Base-by-base conservation (phyloP, 2,113 vertebrate species). In the Chitala chitala region DNA sequence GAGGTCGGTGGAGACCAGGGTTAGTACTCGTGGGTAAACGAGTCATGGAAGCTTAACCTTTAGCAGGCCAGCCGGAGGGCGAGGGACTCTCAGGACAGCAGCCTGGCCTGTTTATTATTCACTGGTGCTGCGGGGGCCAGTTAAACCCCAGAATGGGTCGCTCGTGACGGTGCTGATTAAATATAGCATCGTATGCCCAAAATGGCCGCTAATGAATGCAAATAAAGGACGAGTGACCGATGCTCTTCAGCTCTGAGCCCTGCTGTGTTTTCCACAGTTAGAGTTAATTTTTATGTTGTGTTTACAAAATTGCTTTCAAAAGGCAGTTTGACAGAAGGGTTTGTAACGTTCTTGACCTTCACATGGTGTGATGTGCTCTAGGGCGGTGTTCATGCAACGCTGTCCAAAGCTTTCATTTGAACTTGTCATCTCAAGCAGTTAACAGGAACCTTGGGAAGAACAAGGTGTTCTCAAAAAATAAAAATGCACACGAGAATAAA, bases 141-240 rank as follows among this genome's bases (percentile, higher is more conserved):
- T 71, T 77, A 73, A 73, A 84, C 79, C 83, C 83, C 81, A 79
- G 74, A 76, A 74, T 78, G 78, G 76, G 81, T 82, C 77, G 71
- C 74, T 76, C 78, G 80, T 82, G 83, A 87, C 87, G 78, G 70
- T 81, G 77, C 59, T 76, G 73, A 66, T 83, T 84, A 85, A 83
- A 86, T 82, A 83, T 81, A 84, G 83, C 81, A 71, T 65, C 9
- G 1, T 26, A 71, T 65, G 58, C 77, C 77, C 73, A 79, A 79
- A 79, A 79, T 69, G 77, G 42, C 54, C 77, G 72, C 77, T 75
- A 73, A 72, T 78, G 51, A n/a, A 36, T 54, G 53, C 69, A 9
- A 50, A 48, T 7, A 48, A 15, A 15, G 15, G 46, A 15, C 46
- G 15, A n/a, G n/a, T n/a, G n/a, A n/a, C n/a, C n/a, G n/a, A n/a